Evolutionary conservation across 2,113 vertebrate species (phyloP), one percentile per base, ranked within the genome.

Genomic region (Dipodomys merriami): DNA sequence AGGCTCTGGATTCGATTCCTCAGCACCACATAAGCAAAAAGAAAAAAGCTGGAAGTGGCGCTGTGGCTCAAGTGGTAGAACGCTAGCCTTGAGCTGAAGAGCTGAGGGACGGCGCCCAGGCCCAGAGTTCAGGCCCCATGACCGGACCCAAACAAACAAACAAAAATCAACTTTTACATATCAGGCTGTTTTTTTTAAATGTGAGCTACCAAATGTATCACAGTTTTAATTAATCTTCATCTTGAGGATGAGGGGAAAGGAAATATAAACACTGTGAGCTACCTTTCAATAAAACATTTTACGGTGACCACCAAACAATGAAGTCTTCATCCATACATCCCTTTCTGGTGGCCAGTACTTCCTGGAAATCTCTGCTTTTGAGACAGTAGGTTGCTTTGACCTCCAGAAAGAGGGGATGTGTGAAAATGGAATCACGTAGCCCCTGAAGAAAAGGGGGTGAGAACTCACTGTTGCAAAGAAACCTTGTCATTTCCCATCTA

Each of bases 131-230:
- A n/a, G n/a, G n/a, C n/a, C n/a, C n/a, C n/a, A n/a, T n/a, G n/a
- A n/a, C n/a, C n/a, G n/a, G n/a, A n/a, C n/a, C n/a, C n/a, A n/a
- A n/a, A n/a, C n/a, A n/a, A n/a, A n/a, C n/a, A n/a, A n/a, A n/a
- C n/a, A 95, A 95, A 96, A 95, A 93, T 29, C 85, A 20, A 33
- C 71, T 95, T 95, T 91, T 96, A 96, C 90, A 96, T 90, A 96
- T 74, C 53, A 91, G 57, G 68, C 49, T 39, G 39, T 5, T 39
- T 39, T 39, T 49, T 49, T 49, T 49, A 4, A 11, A 49, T 12
- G 12, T 49, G 49, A 49, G 12, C 12, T 49, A 12, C 49, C 49
- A 49, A 49, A 12, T 49, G 49, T 49, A 49, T 39, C 49, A 49
- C 49, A 49, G 49, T 95, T 95, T 74, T 67, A 91, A 30, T 87